Conservation (phyloP, 2,797 vertebrate genomes). For the Sebastes alutus region DNA sequence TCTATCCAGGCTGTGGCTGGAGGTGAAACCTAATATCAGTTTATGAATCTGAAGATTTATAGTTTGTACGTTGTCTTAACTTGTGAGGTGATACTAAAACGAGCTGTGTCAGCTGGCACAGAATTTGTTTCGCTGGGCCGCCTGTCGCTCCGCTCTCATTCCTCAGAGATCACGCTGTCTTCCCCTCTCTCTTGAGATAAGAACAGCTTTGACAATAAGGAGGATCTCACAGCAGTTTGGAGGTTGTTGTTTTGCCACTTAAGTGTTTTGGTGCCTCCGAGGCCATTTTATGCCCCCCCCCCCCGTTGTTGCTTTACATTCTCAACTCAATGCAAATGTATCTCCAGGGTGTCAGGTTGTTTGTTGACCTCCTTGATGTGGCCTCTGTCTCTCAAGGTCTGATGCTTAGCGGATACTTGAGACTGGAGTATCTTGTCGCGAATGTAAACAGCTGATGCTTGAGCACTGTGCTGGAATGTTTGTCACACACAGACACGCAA, state of each 20-base stretch:
- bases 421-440: constrained; percentile 74
- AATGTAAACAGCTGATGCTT: constrained; percentile 79
- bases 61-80: constrained; percentile 53
- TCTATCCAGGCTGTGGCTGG: constrained; percentile 12
- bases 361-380: constrained; percentile 82
- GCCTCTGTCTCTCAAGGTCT: constrained; percentile 75
- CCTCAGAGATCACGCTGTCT: constrained; percentile 39
- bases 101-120: constrained; percentile 52
- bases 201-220: constrained; percentile 53
- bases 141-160: constrained; percentile 43
- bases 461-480: constrained; percentile 72
- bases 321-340: constrained; percentile 80
- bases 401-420: constrained; percentile 81
- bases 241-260: constrained; percentile 67
- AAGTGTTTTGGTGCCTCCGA: constrained; percentile 62
- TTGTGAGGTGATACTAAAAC: constrained; percentile 63
- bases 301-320: constrained; percentile 69
- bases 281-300: constrained; percentile 53
- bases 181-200: constrained; percentile 52
- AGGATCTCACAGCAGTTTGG: constrained; percentile 66
- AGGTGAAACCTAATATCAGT: constrained; percentile 50
- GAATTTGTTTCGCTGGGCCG: constrained; percentile 44
- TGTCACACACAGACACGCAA: constrained; percentile 57
- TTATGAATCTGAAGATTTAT: constrained; percentile 50
- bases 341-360: constrained; percentile 77